A percentile compares a stretch with the other conserved stretches of the same genome.
These are phyloP conservation scores for Sarcophaga peregrina DNA, from an alignment of 1,140 invertebrate genomes.

Conservation along the genomic window DNA sequence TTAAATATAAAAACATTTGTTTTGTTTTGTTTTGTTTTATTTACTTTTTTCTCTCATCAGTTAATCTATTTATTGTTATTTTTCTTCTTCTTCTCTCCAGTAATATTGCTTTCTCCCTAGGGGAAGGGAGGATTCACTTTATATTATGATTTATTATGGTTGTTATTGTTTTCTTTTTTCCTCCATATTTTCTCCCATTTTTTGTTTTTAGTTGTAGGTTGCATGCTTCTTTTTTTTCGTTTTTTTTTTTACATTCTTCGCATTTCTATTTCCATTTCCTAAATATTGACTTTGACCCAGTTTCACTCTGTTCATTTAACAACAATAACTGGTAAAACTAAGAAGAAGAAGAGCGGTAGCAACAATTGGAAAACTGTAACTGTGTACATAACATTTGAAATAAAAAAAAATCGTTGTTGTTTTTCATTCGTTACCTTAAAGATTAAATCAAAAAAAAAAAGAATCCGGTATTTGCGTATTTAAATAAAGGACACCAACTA, in stretches of 20 bases:
- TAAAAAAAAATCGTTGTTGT: not conserved
- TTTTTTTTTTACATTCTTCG: not conserved
- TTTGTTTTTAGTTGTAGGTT: constrained; percentile 14
- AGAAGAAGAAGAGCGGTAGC: not conserved
- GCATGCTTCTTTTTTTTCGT: not conserved
- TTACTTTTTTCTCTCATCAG: no score
- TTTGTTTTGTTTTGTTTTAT: no score
- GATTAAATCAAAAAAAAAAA: no score
- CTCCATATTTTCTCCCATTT: not conserved
- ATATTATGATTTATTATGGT: not conserved
- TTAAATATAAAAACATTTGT: no score
- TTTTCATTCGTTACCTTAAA: not conserved
- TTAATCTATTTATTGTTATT: no score
- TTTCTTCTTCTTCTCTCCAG: no score
- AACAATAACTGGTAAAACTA: not conserved
- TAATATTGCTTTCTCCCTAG: not conserved
- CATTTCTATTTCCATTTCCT: constrained; percentile 16
- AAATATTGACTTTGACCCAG: constrained; percentile 24
- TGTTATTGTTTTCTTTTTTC: not conserved
- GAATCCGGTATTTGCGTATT: no score
- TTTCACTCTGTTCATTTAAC: constrained; percentile 1
- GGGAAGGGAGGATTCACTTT: not conserved
- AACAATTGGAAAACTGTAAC: constrained; percentile 1
- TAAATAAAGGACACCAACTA: no score
- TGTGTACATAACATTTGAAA: not conserved